Base-by-base conservation (phyloP, 2,113 vertebrate genomes). In the Piaya cayana region DNA sequence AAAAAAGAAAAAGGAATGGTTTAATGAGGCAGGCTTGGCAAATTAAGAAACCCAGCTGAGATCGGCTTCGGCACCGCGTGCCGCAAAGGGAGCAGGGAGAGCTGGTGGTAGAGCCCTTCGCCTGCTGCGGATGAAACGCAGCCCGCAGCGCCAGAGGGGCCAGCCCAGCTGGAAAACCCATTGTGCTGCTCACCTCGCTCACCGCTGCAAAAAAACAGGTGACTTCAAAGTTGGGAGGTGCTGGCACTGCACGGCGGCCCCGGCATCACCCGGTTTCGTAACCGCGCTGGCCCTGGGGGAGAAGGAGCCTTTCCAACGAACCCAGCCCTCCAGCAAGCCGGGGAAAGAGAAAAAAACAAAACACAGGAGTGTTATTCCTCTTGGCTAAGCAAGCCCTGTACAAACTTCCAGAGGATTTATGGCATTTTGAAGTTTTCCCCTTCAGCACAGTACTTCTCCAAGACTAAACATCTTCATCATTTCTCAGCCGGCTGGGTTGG, bases 401-500 rank as follows among this genome's bases (percentile, higher is more conserved):
- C 82, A 63, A 94, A 55, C 71, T 80, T 93, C 68, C 79, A 83
- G 68, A 94, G 94, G 93, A 96, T 96, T 96, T 93, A 95, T 92
- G 85, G 79, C 88, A 92, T 92, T 97, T 93, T 86, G 80, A 96
- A 95, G 93, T 87, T 95, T 95, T 90, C 90, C 94, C 95, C 87
- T 88, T 96, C 93, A 88, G 94, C 88, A 43, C 76, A 81, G 87
- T 29, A 74, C 87, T 95, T 92, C 89, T 93, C 83, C 75, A 96
- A 96, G 95, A 97, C 96, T 96, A 96, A 97, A 95, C 96, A 97
- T 94, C 95, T 96, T 77, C 93, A 90, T 95, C 88, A 77, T 26
- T 8, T 22, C 78, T 15, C 9, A 29, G 91, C 58, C 0, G 36
- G 90, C 72, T 3, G 3, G 89, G 56, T 39, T 34, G 15, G 39